Evolutionary conservation across 2,888 invertebrate species (phyloP).

Genomic region (Osedax frankpressi): DNA sequence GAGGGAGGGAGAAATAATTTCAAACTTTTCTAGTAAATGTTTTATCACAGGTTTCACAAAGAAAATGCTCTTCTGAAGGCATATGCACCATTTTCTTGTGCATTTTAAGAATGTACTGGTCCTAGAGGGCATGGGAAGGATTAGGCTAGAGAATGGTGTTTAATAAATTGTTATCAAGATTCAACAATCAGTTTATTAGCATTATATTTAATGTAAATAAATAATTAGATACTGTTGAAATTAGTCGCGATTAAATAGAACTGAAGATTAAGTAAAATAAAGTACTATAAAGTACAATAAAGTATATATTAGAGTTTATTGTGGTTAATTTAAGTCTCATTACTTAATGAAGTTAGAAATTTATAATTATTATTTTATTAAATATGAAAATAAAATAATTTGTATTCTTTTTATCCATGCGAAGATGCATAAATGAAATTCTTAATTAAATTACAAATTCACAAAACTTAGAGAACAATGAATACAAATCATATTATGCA

Average conservation of each 20-base stretch:
- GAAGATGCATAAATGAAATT: too few species aligned
- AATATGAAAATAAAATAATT: not conserved
- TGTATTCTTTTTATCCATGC: too few species aligned
- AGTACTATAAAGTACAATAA: too few species aligned
- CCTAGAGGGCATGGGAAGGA: constrained; percentile 30
- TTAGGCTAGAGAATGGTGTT: not conserved
- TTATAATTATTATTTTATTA: not conserved
- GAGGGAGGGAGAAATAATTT: constrained; percentile 8
- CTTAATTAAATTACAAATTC: too few species aligned
- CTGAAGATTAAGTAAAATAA: too few species aligned
- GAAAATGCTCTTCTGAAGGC: constrained; percentile 45
- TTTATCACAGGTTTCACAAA: constrained; percentile 43
- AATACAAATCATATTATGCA: too few species aligned
- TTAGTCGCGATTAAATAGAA: too few species aligned
- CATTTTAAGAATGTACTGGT: constrained; percentile 47
- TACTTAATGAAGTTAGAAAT: not conserved
- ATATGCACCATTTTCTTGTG: constrained; percentile 47
- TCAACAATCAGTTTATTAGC: too few species aligned
- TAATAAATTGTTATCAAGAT: not conserved
- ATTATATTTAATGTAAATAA: not conserved
- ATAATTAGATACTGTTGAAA: not conserved
- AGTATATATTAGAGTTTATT: too few species aligned
- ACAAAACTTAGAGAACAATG: too few species aligned
- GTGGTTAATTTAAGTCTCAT: too few species aligned
- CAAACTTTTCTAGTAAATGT: constrained; percentile 47